Percentiles rank a stretch among this genome's conserved stretches.
These are phyloP conservation scores for Scaptomyza tumidula DNA, from an alignment of 2,888 invertebrate species.

Conservation along the genomic window DNA sequence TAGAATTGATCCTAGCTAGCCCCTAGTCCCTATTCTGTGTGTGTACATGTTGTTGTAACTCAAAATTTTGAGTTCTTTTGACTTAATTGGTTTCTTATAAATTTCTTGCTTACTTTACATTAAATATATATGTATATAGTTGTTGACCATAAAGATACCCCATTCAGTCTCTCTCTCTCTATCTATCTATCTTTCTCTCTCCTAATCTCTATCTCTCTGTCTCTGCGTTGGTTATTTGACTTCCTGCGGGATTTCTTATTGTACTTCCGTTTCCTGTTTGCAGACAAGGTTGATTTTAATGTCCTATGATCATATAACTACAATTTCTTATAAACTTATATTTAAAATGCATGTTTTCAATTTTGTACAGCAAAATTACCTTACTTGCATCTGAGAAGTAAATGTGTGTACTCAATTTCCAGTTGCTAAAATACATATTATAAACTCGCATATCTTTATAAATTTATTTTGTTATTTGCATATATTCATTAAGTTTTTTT, in stretches of 20 bases:
- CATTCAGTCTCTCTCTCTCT: slow-evolving; percentile 14
- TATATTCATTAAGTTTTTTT: slow-evolving; percentile 12
- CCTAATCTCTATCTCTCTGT: slow-evolving; percentile 9
- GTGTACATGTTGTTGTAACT: slow-evolving; percentile 66
- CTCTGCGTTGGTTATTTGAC: slow-evolving; percentile 28
- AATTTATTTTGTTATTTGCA: slow-evolving; percentile 2
- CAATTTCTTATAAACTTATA: slow-evolving; percentile 18
- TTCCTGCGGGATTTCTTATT: slow-evolving; percentile 17
- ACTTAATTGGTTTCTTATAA: slow-evolving; percentile 48
- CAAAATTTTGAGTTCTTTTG: slow-evolving; percentile 42
- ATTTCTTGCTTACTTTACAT: slow-evolving; percentile 44
- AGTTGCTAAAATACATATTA: slow-evolving; percentile 17
- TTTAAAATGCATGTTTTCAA: slow-evolving; percentile 35
- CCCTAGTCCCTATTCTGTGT: slow-evolving; percentile 39
- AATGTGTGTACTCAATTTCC: slow-evolving; percentile 78
- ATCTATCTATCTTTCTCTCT: slow-evolving; percentile 31
- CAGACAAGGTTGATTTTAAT: slow-evolving; percentile 25
- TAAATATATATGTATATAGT: slow-evolving; percentile 13
- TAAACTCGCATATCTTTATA: slow-evolving; percentile 3
- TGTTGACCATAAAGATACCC: slow-evolving; percentile 31
- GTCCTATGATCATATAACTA: slow-evolving; percentile 32
- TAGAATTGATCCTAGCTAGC: slow-evolving; percentile 57
- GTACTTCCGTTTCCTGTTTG: slow-evolving; percentile 47
- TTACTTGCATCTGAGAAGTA: slow-evolving; percentile 58
- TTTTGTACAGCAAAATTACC: slow-evolving; percentile 1